Evolutionary conservation across 1,140 invertebrate species (phyloP).

Genomic region (Argopecten irradians): DNA sequence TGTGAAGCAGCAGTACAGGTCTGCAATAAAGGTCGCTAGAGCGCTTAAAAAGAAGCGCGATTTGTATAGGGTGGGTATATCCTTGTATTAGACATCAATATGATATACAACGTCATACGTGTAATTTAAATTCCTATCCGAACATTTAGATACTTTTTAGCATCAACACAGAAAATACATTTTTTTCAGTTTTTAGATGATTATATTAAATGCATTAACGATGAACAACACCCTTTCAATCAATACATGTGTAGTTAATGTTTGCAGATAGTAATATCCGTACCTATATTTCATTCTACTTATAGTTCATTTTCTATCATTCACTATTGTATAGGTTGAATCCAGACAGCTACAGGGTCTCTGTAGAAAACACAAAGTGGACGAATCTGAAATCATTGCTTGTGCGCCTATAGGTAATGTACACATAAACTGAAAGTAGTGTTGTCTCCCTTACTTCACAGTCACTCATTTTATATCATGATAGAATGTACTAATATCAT

Average conservation of each 20-base stretch:
- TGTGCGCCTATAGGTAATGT: conserved; percentile 61
- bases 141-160: no score
- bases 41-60: conserved; percentile 64
- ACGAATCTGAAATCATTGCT: conserved; percentile 58
- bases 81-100: no score
- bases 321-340: conserved; percentile 52
- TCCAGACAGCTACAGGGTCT: conserved; percentile 63
- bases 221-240: background rate
- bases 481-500: no score
- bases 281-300: background rate
- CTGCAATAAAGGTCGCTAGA: conserved; percentile 61
- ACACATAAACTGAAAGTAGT: background rate
- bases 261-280: background rate
- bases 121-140: no score
- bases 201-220: no score
- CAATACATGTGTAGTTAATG: background rate
- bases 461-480: background rate
- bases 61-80: conserved; percentile 63
- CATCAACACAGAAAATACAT: no score
- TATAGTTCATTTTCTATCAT: no score
- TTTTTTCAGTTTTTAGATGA: no score
- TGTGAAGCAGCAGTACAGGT: conserved; percentile 68
- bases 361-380: conserved; percentile 61
- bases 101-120: no score
- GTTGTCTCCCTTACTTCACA: background rate